phyloP scores from a whole-genome alignment of 2,797 vertebrate genomes.

The Manis crassicaudata region DNA sequence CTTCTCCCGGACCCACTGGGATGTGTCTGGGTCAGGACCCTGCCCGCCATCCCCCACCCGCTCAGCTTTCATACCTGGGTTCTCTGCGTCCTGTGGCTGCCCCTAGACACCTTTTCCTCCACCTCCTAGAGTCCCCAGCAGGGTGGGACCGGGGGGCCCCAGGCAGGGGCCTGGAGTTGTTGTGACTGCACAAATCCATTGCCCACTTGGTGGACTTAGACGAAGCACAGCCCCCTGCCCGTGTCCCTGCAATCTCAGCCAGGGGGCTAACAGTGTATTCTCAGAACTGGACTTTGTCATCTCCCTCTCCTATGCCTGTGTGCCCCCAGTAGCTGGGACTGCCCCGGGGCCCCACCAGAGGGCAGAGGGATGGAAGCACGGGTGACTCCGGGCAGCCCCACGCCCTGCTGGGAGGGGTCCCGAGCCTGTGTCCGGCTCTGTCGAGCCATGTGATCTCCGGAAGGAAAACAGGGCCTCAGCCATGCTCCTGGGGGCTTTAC shows the following conservation, averaged over 20 bases:
- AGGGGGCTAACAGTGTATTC: background rate
- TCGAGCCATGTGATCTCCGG: background rate
- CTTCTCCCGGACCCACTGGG: background rate
- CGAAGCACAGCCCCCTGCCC: background rate
- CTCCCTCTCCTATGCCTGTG: too few relatives aligned
- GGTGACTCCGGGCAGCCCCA: background rate
- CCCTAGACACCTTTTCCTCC: background rate
- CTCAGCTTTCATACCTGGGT: background rate
- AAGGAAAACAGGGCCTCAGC: background rate
- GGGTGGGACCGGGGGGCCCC: background rate
- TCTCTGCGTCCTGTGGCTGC: background rate
- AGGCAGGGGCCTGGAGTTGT: background rate
- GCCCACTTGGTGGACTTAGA: too few relatives aligned
- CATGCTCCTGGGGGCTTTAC: too few relatives aligned
- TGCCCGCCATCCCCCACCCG: background rate
- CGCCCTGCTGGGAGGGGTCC: background rate
- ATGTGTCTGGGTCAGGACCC: background rate
- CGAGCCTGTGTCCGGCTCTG: rapidly evolving
- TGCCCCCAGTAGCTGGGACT: background rate
- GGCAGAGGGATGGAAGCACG: rapidly evolving
- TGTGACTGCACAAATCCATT: rapidly evolving
- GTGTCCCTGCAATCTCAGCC: background rate
- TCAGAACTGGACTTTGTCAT: background rate
- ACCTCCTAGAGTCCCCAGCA: background rate
- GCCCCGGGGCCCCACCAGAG: too few relatives aligned